Evolutionary conservation across 2,797 vertebrate genomes (phyloP).

Genomic region (Sebastes flavidus): DNA sequence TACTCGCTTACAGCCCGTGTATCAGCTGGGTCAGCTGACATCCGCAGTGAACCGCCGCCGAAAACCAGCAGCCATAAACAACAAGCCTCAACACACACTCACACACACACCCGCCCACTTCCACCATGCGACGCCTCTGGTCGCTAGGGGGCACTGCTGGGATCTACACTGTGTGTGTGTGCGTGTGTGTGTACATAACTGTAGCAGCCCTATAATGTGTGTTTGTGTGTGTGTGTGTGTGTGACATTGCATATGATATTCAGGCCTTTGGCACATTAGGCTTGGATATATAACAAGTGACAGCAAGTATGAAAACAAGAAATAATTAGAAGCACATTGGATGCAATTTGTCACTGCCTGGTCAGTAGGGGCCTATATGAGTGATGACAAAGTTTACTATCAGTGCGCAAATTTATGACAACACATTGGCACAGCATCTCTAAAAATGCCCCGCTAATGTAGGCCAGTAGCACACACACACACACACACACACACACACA

Average conservation of each 20-base stretch:
- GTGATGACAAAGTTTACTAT: constrained; percentile 70
- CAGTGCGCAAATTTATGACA: constrained; percentile 47
- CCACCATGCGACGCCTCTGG: constrained; percentile 35
- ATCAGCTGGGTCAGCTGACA: constrained; percentile 69
- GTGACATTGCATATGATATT: constrained; percentile 16
- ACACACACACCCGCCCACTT: constrained; percentile 60
- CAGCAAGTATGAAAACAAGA: constrained; percentile 34
- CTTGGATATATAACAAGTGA: constrained; percentile 30
- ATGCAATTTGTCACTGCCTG: constrained; percentile 51
- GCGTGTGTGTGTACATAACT: background rate
- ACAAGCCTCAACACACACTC: constrained; percentile 37
- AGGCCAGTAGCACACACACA: background rate
- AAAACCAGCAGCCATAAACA: constrained; percentile 71
- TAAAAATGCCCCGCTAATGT: constrained; percentile 19
- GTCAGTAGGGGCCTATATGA: constrained; percentile 70
- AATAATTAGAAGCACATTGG: constrained; percentile 43
- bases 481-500: background rate
- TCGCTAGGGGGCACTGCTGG: constrained; percentile 79
- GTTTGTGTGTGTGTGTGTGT: background rate
- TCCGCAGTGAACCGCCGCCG: constrained; percentile 71
- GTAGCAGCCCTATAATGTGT: background rate
- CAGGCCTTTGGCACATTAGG: constrained; percentile 33
- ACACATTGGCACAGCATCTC: constrained; percentile 35
- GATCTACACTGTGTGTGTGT: constrained; percentile 10
- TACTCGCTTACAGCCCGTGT: constrained; percentile 34